Evolutionary conservation across 2,888 invertebrate species (phyloP).

Genomic region (Diaperis boleti): DNA sequence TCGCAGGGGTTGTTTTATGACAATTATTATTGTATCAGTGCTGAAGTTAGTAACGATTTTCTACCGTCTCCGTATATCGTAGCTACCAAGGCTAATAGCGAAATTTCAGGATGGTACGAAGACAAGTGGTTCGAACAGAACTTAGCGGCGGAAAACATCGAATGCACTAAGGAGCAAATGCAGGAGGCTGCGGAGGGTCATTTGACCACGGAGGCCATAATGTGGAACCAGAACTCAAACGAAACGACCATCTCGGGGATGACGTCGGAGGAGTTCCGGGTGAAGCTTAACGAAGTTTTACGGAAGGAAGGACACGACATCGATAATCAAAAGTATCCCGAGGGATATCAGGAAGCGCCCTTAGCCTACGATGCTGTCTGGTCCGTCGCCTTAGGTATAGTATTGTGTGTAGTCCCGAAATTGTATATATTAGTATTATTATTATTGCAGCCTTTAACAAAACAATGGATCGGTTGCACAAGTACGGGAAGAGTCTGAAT

Average conservation of each 20-base stretch:
- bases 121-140: constrained; percentile 98
- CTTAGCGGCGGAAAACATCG: constrained; percentile 86
- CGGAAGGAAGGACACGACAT: constrained; percentile 87
- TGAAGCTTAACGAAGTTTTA: constrained; percentile 84
- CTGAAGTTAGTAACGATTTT: not conserved
- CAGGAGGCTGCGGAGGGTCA: constrained; percentile 95
- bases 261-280: constrained; percentile 93
- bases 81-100: no score
- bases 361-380: constrained; percentile 99
- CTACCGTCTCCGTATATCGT: no score
- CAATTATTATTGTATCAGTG: not conserved
- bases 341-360: constrained; percentile 98
- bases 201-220: constrained; percentile 97
- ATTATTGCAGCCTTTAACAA: constrained; percentile 87
- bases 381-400: constrained; percentile 95
- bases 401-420: not conserved
- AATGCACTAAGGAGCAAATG: constrained; percentile 95
- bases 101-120: constrained; percentile 98
- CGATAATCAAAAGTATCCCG: constrained; percentile 87
- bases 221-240: constrained; percentile 95
- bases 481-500: constrained; percentile 86
- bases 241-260: constrained; percentile 95
- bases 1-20: not conserved
- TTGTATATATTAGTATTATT: not conserved
- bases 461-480: constrained; percentile 89